Conservation (phyloP, 2,888 invertebrate genomes). For the Trypoxylon attenuatum region DNA sequence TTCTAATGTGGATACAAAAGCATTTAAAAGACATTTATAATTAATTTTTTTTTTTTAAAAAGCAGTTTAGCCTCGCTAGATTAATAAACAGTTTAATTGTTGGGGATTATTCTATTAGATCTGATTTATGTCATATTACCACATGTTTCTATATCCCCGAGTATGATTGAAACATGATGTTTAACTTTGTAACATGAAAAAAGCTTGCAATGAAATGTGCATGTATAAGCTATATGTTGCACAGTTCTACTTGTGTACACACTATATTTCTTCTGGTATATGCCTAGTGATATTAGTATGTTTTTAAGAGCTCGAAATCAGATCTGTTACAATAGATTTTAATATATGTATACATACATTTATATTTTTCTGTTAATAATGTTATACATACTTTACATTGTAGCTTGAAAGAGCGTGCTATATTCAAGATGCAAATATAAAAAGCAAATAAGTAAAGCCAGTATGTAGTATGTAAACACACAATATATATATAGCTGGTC, state of each 20-base stretch:
- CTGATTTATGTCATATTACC: conserved; percentile 36
- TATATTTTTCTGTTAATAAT: conserved; percentile 45
- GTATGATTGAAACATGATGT: conserved; percentile 3
- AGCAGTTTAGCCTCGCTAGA: background rate
- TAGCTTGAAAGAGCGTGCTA: conserved; percentile 21
- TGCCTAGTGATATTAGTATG: conserved; percentile 45
- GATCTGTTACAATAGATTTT: conserved; percentile 36
- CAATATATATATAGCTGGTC: too few species aligned
- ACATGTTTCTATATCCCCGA: conserved; percentile 14
- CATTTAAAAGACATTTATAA: background rate
- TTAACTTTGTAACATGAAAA: conserved; percentile 20
- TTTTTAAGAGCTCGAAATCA: conserved; percentile 20
- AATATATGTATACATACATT: conserved; percentile 37
- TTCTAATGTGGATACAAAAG: background rate
- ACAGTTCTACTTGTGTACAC: conserved; percentile 35
- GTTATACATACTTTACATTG: conserved; percentile 39
- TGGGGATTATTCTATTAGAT: conserved; percentile 12
- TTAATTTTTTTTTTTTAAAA: too few species aligned
- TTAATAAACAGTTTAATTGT: background rate
- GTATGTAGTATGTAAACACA: too few species aligned
- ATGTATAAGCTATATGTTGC: conserved; percentile 39
- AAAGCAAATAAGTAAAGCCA: conserved; percentile 29
- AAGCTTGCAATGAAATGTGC: conserved; percentile 16
- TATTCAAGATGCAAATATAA: conserved; percentile 46
- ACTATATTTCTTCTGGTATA: conserved; percentile 33